Percentiles rank a stretch among this genome's conserved stretches.
Evolutionary conservation across 1,140 invertebrate species (phyloP).

Genomic region (Leptonema lineaticorne): DNA sequence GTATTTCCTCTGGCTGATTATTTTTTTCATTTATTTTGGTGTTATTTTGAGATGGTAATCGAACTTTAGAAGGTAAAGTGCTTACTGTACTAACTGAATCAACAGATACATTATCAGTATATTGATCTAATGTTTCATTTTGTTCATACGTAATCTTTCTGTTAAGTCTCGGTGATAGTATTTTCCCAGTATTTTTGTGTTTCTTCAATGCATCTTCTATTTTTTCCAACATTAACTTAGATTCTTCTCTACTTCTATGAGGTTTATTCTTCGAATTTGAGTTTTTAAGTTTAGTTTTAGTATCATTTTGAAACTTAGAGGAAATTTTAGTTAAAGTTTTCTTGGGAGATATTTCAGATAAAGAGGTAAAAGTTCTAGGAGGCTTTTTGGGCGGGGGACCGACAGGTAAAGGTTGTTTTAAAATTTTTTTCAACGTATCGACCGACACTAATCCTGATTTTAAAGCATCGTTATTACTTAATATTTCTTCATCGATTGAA

Average conservation of each 20-base stretch:
- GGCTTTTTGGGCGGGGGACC: conserved; percentile 73
- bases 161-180: conserved; percentile 35
- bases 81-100: conserved; percentile 23
- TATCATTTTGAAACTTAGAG: conserved; percentile 13
- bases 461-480: background rate
- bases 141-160: conserved; percentile 21
- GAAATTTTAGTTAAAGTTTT: conserved; percentile 15
- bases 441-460: conserved; percentile 42
- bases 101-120: background rate
- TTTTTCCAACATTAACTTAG: conserved; percentile 62
- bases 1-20: conserved; percentile 48
- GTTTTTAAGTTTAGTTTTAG: conserved; percentile 23
- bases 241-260: conserved; percentile 48
- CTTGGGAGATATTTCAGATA: background rate
- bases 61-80: conserved; percentile 25
- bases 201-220: conserved; percentile 59
- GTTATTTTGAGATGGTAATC: conserved; percentile 6
- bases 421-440: conserved; percentile 61
- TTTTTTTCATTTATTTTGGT: background rate
- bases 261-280: conserved; percentile 27
- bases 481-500: background rate
- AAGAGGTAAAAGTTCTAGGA: conserved; percentile 65
- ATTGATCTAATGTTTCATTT: conserved; percentile 6
- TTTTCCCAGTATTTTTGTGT: conserved; percentile 50
- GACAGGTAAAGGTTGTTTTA: conserved; percentile 62